These are phyloP conservation scores for Dinoponera quadriceps DNA, from an alignment of 1,140 invertebrate species.

Conservation along the genomic window DNA sequence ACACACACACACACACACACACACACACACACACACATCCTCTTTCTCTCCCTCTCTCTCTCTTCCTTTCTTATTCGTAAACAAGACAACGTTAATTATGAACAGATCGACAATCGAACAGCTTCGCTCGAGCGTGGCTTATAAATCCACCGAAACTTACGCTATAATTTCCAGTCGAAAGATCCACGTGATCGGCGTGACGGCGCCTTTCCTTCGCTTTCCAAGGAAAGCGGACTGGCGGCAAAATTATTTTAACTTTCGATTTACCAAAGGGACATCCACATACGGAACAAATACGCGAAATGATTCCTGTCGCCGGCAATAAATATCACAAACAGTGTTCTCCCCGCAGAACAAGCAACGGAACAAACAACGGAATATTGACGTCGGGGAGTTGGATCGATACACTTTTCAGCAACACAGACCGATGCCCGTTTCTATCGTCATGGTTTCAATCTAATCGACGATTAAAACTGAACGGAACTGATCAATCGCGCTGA, in stretches of 20 bases:
- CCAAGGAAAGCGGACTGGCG: not conserved
- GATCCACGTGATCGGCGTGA: not conserved
- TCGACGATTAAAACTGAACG: too few species aligned
- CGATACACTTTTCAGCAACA: too few species aligned
- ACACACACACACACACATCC: too few species aligned
- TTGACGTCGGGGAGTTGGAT: too few species aligned
- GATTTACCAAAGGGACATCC: not conserved
- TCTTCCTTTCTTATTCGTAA: conserved; percentile 33
- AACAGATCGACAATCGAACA: conserved; percentile 35
- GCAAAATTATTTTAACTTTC: not conserved
- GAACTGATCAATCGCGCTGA: too few species aligned
- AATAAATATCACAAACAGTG: too few species aligned
- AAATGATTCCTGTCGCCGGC: conserved; percentile 1
- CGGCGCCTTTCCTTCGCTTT: not conserved
- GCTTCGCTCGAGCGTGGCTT: not conserved
- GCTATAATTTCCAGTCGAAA: conserved; percentile 3
- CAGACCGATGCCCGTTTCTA: too few species aligned
- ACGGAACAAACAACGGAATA: too few species aligned
- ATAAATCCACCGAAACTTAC: conserved; percentile 9
- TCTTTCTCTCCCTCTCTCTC: too few species aligned
- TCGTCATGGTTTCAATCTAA: too few species aligned
- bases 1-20: conserved; percentile 7
- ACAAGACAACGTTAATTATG: conserved; percentile 44
- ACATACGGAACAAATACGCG: not conserved
- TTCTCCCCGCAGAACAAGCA: too few species aligned